Evolutionary conservation across 2,797 vertebrate species (phyloP).

Genomic region (Falco cherrug): DNA sequence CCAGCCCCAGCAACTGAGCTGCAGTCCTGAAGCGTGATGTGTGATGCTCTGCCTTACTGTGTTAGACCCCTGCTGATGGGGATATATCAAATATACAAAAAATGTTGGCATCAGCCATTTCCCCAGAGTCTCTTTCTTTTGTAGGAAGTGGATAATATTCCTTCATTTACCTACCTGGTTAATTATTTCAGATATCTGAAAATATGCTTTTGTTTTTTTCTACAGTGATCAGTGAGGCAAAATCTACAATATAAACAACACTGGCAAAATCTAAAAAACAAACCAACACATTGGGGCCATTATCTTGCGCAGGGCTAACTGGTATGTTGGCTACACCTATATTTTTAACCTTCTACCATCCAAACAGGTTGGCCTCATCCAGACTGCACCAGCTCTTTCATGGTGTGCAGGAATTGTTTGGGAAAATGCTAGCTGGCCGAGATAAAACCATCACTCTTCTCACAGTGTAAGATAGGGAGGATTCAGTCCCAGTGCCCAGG

Average conservation of each 20-base stretch:
- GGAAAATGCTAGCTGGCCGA: neutral
- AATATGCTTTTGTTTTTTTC: neutral
- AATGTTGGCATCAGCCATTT: neutral
- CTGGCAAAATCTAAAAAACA: neutral
- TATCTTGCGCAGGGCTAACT: neutral
- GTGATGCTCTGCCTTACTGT: neutral
- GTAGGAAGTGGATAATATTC: neutral
- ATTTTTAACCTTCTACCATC: neutral
- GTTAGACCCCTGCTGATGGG: neutral
- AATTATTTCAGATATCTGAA: neutral
- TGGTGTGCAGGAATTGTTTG: neutral
- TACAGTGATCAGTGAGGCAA: neutral
- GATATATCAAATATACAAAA: neutral
- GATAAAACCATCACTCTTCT: neutral
- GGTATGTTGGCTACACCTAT: neutral
- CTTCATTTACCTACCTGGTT: neutral
- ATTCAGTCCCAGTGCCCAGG: neutral
- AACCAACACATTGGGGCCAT: neutral
- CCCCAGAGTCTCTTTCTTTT: neutral
- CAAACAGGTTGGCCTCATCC: neutral
- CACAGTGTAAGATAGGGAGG: neutral
- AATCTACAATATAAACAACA: neutral
- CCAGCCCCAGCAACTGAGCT: neutral
- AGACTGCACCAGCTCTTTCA: neutral
- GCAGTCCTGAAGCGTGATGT: neutral